Conservation (phyloP, 1,140 invertebrate species). For the Bactericera cockerelli region DNA sequence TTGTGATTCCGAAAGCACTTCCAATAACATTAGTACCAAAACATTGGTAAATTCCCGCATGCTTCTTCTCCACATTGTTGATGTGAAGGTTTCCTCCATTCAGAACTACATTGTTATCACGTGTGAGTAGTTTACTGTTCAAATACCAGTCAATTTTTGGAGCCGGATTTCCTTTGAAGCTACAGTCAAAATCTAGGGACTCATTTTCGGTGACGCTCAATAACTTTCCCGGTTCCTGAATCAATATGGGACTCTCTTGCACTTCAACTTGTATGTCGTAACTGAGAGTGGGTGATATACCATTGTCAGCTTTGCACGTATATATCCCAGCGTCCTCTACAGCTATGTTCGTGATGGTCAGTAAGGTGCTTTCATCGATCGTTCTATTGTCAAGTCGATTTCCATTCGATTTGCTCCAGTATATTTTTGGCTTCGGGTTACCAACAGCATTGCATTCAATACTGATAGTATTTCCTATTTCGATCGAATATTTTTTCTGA, state of each 20-base stretch:
- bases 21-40: conserved; percentile 70
- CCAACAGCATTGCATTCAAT: conserved; percentile 46
- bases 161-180: conserved; percentile 46
- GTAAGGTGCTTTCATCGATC: conserved; percentile 10
- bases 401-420: conserved; percentile 38
- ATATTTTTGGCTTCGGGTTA: conserved; percentile 37
- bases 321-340: conserved; percentile 50
- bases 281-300: conserved; percentile 29
- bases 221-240: conserved; percentile 36
- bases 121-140: conserved; percentile 51
- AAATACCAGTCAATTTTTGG: conserved; percentile 66
- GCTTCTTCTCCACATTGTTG: conserved; percentile 52
- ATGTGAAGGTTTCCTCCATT: conserved; percentile 41
- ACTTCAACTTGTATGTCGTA: conserved; percentile 34
- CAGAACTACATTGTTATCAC: conserved; percentile 34
- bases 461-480: conserved; percentile 37
- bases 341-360: conserved; percentile 43
- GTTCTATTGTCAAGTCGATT: not conserved
- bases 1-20: conserved; percentile 40
- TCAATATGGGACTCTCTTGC: conserved; percentile 42
- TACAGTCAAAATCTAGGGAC: conserved; percentile 45
- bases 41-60: conserved; percentile 78
- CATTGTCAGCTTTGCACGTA: conserved; percentile 40
- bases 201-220: conserved; percentile 42
- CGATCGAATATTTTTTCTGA: conserved; percentile 31